These are phyloP conservation scores for Papilio polytes DNA, from an alignment of 1,140 invertebrate species.

Conservation along the genomic window DNA sequence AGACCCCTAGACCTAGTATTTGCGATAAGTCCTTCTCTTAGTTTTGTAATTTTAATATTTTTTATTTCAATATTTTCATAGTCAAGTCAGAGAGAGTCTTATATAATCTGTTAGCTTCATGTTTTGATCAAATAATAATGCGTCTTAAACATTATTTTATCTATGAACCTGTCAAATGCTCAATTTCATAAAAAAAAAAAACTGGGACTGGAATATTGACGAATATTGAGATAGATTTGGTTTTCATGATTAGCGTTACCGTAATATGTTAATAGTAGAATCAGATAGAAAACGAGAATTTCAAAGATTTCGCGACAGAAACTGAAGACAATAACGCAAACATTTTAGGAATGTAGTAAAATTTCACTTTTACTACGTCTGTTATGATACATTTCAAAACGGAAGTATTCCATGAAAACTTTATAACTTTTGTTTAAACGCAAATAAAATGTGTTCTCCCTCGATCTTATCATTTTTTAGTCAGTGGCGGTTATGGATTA, in stretches of 20 bases:
- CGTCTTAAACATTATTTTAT: not conserved
- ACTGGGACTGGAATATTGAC: not conserved
- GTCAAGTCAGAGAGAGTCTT: not conserved
- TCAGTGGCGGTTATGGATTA: constrained; percentile 95
- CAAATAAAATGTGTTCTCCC: constrained; percentile 67
- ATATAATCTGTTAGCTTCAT: not conserved
- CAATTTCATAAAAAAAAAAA: not conserved
- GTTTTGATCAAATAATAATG: not conserved
- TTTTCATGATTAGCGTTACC: not conserved
- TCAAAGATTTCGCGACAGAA: not conserved
- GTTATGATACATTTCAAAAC: constrained; percentile 23
- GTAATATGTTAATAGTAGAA: not conserved
- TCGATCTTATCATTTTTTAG: constrained; percentile 82
- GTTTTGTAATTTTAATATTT: too few relatives aligned
- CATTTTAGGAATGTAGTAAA: constrained; percentile 1
- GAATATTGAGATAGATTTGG: constrained; percentile 1
- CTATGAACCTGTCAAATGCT: not conserved
- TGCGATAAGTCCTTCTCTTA: too few relatives aligned
- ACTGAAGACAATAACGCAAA: not conserved
- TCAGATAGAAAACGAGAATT: not conserved
- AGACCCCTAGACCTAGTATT: too few relatives aligned
- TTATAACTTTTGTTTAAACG: constrained; percentile 40
- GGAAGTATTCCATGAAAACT: constrained; percentile 9
- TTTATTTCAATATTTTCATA: not conserved
- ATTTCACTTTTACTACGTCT: constrained; percentile 6